phyloP scores from a whole-genome alignment of 2,113 vertebrate genomes.

The Bothrops jararaca region DNA sequence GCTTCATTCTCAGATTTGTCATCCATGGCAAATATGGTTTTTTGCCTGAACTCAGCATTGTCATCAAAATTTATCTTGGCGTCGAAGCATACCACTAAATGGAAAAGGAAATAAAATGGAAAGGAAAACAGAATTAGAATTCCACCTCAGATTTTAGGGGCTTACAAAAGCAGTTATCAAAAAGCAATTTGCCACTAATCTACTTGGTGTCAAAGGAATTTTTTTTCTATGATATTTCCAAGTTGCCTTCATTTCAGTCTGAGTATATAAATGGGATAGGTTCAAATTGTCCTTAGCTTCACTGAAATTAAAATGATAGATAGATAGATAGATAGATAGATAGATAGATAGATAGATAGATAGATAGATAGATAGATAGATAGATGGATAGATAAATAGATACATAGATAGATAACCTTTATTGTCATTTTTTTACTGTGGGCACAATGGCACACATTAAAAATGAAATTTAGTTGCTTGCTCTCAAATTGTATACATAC shows the following conservation, averaged over 20 bases:
- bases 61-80: slow-evolving; percentile 99
- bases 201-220: neutral
- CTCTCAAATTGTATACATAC: too few species aligned
- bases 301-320: neutral
- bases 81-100: slow-evolving; percentile 95
- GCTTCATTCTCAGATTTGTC: slow-evolving; percentile 92
- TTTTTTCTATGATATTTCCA: neutral
- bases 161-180: neutral
- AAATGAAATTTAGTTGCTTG: too few species aligned
- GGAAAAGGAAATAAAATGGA: slow-evolving; percentile 18
- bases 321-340: too few species aligned
- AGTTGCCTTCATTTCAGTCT: neutral
- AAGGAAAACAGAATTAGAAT: slow-evolving; percentile 17
- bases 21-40: slow-evolving; percentile 94
- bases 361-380: too few species aligned
- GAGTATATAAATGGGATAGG: neutral
- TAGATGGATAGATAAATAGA: too few species aligned
- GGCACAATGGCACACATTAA: too few species aligned
- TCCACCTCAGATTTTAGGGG: neutral
- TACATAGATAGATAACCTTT: too few species aligned
- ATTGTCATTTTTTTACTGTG: too few species aligned
- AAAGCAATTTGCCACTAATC: neutral
- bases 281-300: neutral
- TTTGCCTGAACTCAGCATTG: slow-evolving; percentile 97
- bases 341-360: too few species aligned